Evolutionary conservation across 2,888 invertebrate species (phyloP).

Genomic region (Apomyelois bistriatella): DNA sequence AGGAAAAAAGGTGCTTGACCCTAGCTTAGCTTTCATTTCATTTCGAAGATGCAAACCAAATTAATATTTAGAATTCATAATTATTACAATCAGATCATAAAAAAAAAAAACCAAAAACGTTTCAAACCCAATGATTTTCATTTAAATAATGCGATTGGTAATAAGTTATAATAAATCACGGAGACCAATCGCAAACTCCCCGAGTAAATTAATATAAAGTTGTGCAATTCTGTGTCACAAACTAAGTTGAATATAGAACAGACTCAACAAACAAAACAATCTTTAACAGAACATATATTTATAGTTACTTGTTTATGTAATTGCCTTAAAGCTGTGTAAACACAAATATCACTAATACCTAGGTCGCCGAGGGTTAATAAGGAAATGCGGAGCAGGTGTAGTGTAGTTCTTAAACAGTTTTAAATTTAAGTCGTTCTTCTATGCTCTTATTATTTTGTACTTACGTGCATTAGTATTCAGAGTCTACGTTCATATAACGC

Average conservation of each 20-base stretch:
- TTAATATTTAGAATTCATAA: no score
- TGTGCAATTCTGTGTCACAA: constrained; percentile 55
- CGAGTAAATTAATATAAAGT: constrained; percentile 76
- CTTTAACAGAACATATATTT: background rate
- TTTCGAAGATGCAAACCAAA: no score
- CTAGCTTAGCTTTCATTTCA: no score
- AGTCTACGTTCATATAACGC: constrained; percentile 65
- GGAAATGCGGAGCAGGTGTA: no score
- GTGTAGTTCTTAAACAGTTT: no score
- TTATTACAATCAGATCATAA: no score
- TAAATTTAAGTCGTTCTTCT: background rate
- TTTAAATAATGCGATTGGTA: constrained; percentile 25
- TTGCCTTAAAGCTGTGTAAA: no score
- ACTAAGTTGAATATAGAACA: background rate
- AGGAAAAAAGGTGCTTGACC: no score
- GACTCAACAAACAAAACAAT: background rate
- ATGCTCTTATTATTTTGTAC: background rate
- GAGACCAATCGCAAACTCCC: constrained; percentile 57
- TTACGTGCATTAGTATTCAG: constrained; percentile 62
- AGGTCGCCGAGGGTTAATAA: no score
- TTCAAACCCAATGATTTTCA: background rate
- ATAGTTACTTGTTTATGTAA: no score
- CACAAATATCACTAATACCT: no score
- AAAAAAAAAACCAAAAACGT: background rate
- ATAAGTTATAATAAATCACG: constrained; percentile 72